Evolutionary conservation across 2,888 invertebrate genomes (phyloP), one percentile per base, ranked within the genome.

Genomic region (Imbricaverruca yamaguchii): DNA sequence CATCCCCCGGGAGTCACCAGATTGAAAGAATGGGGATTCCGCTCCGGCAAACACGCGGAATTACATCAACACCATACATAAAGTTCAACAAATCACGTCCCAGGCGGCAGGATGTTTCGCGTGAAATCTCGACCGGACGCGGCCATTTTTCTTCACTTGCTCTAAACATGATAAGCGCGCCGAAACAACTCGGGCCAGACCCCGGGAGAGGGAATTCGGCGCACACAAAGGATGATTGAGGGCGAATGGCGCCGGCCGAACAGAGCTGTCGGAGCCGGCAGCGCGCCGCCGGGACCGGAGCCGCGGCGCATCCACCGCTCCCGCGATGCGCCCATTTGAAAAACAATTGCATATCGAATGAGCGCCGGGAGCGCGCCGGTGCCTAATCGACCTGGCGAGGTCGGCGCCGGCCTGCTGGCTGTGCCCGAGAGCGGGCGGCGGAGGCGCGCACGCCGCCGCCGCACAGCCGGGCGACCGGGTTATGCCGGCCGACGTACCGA

Each of bases 1-100:
- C 0, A 10, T 67, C 67, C 67, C 25, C 4, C 67, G 67, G 67
- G 67, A 10, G 67, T 25, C 67, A 13, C 0, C 67, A 67, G 67
- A 67, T 67, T 67, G 67, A 67, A 67, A 67, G 67, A 67, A 67
- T 67, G 67, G 67, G 25, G 67, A 67, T 67, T 67, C 4, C 25
- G 67, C n/a, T 25, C 67, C 25, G 67, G 25, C 65, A 67, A 67
- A 25, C 67, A 25, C n/a, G 18, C 25, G 12, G 13, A 13, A 25
- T 67, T 67, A 13, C n/a, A 67, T 67, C 67, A 67, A 67, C 67
- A 67, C 67, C 67, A 67, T 67, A 67, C 67, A 67, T 67, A 67
- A 67, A 25, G 67, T 67, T n/a, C 67, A 67, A 13, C 2, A 67
- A 25, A 25, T 8, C 67, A 67, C 12, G 15, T 67, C 67, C 25